phyloP scores from a whole-genome alignment of 2,113 vertebrate species.

The Ameiurus melas region DNA sequence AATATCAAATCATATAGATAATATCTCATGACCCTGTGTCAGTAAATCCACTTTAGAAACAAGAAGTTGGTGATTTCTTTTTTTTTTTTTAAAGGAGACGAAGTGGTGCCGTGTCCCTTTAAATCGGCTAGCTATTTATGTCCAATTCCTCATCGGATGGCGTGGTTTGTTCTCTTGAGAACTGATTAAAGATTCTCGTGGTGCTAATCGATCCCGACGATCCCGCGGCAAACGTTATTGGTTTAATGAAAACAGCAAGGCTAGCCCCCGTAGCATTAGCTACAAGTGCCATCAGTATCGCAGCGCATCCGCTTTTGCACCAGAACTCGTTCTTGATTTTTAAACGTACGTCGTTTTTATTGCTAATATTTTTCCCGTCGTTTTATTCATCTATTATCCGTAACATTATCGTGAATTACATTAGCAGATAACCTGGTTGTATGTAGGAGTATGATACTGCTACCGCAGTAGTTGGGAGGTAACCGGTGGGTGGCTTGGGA shows the following conservation, averaged over 20 bases:
- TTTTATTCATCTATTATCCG: slow-evolving; percentile 33
- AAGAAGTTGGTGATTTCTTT: neutral
- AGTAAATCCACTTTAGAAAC: neutral
- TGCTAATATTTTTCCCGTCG: neutral
- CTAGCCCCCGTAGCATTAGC: neutral
- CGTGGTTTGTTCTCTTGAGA: neutral
- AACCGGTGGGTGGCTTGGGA: slow-evolving; percentile 16
- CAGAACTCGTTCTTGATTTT: neutral
- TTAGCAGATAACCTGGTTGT: slow-evolving; percentile 12
- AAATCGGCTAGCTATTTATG: neutral
- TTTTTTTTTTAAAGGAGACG: too few relatives aligned
- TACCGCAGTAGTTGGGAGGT: slow-evolving; percentile 10
- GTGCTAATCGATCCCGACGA: slow-evolving; percentile 17
- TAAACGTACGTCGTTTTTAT: slow-evolving; percentile 8
- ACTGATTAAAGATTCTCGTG: slow-evolving; percentile 9
- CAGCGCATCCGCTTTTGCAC: neutral
- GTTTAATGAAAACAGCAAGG: neutral
- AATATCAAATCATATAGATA: too few relatives aligned
- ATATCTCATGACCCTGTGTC: neutral
- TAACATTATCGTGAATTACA: neutral
- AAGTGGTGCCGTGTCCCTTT: neutral
- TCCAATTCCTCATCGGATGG: neutral
- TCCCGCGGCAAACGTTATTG: neutral
- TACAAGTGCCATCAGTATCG: neutral
- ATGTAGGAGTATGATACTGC: slow-evolving; percentile 21